Conservation (phyloP, 2,888 invertebrate species). For the Adelphocoris suturalis region DNA sequence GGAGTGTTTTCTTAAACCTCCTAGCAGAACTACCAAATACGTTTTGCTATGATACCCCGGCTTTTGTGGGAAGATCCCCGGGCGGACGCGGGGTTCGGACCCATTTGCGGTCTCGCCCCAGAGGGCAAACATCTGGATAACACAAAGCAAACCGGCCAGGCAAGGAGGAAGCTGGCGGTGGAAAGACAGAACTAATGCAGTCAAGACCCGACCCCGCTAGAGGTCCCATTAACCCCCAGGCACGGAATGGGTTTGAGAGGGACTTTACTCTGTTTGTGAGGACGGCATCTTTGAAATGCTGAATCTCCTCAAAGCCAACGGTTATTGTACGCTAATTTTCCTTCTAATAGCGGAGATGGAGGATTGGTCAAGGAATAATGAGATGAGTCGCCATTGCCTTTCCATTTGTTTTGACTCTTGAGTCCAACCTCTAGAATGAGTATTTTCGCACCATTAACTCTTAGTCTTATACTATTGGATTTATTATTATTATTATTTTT, state of each 20-base stretch:
- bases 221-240: slow-evolving; percentile 6
- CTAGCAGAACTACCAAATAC: no score
- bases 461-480: no score
- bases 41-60: slow-evolving; percentile 4
- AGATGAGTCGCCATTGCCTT: no score
- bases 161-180: background rate
- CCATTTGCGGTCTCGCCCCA: slow-evolving; percentile 34
- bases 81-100: background rate
- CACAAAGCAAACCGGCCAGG: background rate
- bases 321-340: background rate
- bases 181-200: background rate
- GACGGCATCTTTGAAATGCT: background rate
- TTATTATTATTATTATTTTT: no score
- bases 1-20: no score
- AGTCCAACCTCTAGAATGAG: no score
- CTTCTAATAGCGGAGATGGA: background rate
- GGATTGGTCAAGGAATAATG: no score
- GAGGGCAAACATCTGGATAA: slow-evolving; percentile 34
- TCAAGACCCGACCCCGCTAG: background rate
- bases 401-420: no score
- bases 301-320: background rate
- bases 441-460: no score
- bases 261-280: slow-evolving; percentile 16
- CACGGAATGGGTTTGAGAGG: slow-evolving; percentile 2
- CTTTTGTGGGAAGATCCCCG: background rate